Base-by-base conservation (phyloP, 2,113 vertebrate species). In the Vireo altiloquus region DNA sequence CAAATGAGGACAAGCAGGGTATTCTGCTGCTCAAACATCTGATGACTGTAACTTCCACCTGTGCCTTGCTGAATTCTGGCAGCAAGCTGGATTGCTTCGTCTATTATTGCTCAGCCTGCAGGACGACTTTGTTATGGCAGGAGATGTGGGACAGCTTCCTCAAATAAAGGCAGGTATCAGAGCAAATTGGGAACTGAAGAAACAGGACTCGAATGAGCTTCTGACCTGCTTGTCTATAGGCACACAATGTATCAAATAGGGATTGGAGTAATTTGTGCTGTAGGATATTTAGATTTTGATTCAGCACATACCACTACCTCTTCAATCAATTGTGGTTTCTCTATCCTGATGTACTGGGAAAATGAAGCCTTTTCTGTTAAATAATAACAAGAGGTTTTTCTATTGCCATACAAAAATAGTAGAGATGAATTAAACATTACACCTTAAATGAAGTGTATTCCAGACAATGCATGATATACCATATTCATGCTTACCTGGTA, bases 41-140 rank as follows among this genome's bases (percentile, higher is more conserved):
- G 61, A 97, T 82, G 44, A 42, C 18, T 42, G 81, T 33, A 87
- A 61, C 57, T 87, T 91, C 91, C 83, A 92, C 15, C 87, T 91
- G 91, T 63, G 78, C 87, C 66, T 89, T 49, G 75, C 75, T 91
- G 70, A 92, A 92, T 91, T 54, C 78, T 85, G 89, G 70, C 82
- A 95, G 71, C 10, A 40, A 70, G 50, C 40, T 92, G 61, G 61
- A 61, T 53, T 68, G 68, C 68, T 82, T 21, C 4, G 49, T 33
- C 81, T 74, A 65, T 87, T 95, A 53, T 59, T 72, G 66, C 54
- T 92, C 89, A 91, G 70, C 15, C 89, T 94, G 57, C 15, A 6
- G 89, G 87, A 82, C 69, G 82, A 82, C 75, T 87, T 61, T 87
- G 70, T 79, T 85, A 82, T 7, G 47, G 81, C 74, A 94, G 72